Conservation (phyloP, 1,140 invertebrate genomes). For the Megalonaias nervosa region DNA sequence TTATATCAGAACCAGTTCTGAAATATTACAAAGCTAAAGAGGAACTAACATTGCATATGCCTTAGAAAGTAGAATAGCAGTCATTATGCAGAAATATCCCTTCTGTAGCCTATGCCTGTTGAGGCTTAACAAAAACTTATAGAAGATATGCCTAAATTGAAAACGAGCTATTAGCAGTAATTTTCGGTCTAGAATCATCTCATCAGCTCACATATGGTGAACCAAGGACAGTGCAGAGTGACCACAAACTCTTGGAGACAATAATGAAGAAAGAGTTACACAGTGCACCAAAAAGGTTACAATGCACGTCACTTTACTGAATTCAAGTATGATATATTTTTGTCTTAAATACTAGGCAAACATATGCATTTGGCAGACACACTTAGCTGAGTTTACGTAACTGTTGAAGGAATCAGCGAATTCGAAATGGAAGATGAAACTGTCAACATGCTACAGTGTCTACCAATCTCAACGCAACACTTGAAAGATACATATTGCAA, state of each 20-base stretch:
- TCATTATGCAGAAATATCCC: no score
- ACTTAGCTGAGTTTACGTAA: conserved; percentile 39
- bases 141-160: neutral
- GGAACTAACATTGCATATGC: no score
- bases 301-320: conserved; percentile 10
- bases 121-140: no score
- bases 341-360: conserved; percentile 57
- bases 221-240: conserved; percentile 1
- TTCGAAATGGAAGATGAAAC: neutral
- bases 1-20: no score
- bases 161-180: conserved; percentile 2
- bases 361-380: conserved; percentile 69
- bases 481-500: no score
- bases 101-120: no score
- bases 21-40: no score
- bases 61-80: no score
- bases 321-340: conserved; percentile 70
- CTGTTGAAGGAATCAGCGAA: neutral
- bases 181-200: neutral
- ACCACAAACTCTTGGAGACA: conserved; percentile 8
- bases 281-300: neutral
- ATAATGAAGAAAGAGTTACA: conserved; percentile 3
- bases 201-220: neutral
- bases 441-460: neutral
- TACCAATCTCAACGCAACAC: no score